Evolutionary conservation across 2,797 vertebrate species (phyloP), one percentile per base, ranked within the genome.

Genomic region (Helostoma temminkii): DNA sequence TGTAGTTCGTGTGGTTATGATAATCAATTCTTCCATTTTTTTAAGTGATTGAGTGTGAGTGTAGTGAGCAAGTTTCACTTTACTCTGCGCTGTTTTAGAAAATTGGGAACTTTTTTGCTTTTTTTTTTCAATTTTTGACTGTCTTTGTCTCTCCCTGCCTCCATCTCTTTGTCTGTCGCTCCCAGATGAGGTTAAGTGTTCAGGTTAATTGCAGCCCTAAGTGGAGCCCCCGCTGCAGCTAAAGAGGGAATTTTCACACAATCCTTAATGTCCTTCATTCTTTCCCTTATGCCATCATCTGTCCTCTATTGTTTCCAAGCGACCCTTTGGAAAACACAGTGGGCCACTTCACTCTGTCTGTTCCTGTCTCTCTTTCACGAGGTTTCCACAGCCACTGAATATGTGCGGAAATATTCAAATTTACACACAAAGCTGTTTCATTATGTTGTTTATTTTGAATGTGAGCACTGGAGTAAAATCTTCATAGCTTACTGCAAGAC

Each of bases 201-300:
- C 74, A 74, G 86, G 89, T 89, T 90, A 91, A 90, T 90, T 90
- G 83, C 73, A 72, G 68, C 88, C 79, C 78, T 67, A 87, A 90
- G 82, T 81, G 76, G 65, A 76, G 71, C 69, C 78, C 75, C 66
- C 19, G 28, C 50, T 73, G 80, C 66, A 74, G 84, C 82, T 84
- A 58, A 66, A 79, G 74, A 71, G 69, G 64, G 72, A 57, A 45
- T 72, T 80, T 87, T 75, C 69, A 75, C 81, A 71, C 76, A 67
- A 71, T 76, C 59, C 74, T 77, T 75, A 77, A 82, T 80, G 71
- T 80, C 78, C 65, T 74, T 78, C 78, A 82, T 84, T 81, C 74
- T 76, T 64, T 59, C 59, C 60, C 37, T 84, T 53, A 39, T 50
- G 32, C 74, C 57, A 43, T 82, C 80, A 67, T 72, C 47, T 72